Conservation (phyloP, 2,797 vertebrate genomes). For the Molossus alvarezi region DNA sequence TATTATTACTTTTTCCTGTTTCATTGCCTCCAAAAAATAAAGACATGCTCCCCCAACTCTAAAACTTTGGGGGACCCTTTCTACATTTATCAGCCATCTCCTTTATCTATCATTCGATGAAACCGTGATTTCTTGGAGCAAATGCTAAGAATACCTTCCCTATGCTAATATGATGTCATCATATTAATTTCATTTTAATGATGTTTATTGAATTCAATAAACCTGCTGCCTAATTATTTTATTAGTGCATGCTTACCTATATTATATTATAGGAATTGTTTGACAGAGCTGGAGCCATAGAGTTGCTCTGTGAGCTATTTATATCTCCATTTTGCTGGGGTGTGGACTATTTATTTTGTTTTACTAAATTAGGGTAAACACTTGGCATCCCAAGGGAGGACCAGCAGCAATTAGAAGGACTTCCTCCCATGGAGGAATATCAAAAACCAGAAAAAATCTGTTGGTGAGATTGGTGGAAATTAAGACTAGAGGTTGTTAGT, state of each 20-base stretch:
- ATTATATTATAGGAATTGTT: not conserved
- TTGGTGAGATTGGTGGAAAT: not conserved
- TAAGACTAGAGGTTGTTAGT: not conserved
- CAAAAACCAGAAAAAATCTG: not conserved
- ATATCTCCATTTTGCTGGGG: not conserved
- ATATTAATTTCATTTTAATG: slow-evolving; percentile 59
- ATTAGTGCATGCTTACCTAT: not conserved
- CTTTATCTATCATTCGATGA: not conserved
- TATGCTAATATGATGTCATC: not conserved
- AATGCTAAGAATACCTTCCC: not conserved
- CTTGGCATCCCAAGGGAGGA: not conserved
- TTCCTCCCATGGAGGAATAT: not conserved
- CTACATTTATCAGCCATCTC: not conserved
- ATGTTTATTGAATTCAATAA: slow-evolving; percentile 61
- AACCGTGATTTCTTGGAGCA: not conserved
- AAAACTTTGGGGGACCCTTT: not conserved
- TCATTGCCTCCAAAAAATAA: not conserved
- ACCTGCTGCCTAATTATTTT: slow-evolving; percentile 42
- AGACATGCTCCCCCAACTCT: not conserved
- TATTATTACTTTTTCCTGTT: slow-evolving; percentile 24
- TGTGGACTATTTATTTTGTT: not conserved
- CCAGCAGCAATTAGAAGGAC: not conserved
- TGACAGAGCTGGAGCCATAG: not conserved
- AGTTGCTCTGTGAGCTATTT: not conserved
- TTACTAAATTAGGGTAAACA: slow-evolving; percentile 25